phyloP scores from a whole-genome alignment of 1,140 invertebrate genomes.

The Brachionus calyciflorus region DNA sequence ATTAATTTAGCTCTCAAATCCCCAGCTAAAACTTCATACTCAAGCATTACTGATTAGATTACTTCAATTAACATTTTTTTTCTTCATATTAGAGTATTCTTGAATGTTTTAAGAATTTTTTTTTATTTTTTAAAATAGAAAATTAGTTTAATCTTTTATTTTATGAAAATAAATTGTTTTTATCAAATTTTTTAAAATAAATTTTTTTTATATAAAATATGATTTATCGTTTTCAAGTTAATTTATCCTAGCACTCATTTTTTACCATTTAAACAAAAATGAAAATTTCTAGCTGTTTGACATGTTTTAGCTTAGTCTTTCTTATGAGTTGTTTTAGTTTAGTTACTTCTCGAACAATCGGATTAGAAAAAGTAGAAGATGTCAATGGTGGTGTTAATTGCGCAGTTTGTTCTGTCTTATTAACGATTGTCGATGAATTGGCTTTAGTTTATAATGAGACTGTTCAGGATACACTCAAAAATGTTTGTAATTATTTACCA shows the following conservation, averaged over 20 bases:
- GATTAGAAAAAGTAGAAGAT: not conserved
- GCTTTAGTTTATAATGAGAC: constrained; percentile 54
- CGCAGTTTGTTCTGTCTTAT: constrained; percentile 54
- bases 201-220: too few species aligned
- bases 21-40: constrained; percentile 53
- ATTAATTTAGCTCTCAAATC: constrained; percentile 54
- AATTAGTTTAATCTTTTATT: too few species aligned
- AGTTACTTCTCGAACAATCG: too few species aligned
- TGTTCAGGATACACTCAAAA: constrained; percentile 50
- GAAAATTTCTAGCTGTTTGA: too few species aligned
- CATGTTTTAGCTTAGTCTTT: not conserved
- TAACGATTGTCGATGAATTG: constrained; percentile 53
- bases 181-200: too few species aligned
- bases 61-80: too few species aligned
- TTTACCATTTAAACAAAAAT: too few species aligned
- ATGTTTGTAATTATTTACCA: constrained; percentile 52
- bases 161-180: too few species aligned
- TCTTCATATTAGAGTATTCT: not conserved
- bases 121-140: too few species aligned
- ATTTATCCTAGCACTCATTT: too few species aligned
- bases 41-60: constrained; percentile 43
- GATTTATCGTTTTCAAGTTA: too few species aligned
- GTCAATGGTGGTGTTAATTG: constrained; percentile 30
- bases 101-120: too few species aligned
- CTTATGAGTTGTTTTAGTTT: not conserved